Percentiles rank a stretch among this genome's conserved stretches.
Conservation (phyloP, 2,113 vertebrate species). For the Lampris megalopsis region DNA sequence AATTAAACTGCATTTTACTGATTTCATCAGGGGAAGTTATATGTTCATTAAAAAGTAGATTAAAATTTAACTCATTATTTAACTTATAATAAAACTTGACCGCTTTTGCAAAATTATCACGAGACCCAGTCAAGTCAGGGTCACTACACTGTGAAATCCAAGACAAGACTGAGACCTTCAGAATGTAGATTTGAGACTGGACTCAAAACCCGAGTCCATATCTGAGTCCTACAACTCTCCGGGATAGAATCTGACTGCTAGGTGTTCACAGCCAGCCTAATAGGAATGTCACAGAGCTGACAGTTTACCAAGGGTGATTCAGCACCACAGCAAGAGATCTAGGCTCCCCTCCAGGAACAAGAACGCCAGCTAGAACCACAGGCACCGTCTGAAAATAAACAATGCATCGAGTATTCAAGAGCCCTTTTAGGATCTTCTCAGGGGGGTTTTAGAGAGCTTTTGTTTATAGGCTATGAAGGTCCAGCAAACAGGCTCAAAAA, state of each 20-base stretch:
- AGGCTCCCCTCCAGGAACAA: constrained; percentile 52
- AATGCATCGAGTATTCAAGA: constrained; percentile 39
- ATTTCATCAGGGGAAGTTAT: too few relatives aligned
- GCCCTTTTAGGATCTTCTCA: neutral
- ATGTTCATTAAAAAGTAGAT: too few relatives aligned
- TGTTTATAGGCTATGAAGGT: constrained; percentile 17
- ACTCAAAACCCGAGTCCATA: too few relatives aligned
- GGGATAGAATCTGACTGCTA: constrained; percentile 47
- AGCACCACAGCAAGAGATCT: constrained; percentile 50
- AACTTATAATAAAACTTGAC: too few relatives aligned
- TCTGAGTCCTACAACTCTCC: neutral
- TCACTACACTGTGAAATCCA: too few relatives aligned
- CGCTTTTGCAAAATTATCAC: too few relatives aligned
- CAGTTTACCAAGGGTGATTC: constrained; percentile 57
- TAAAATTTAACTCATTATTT: too few relatives aligned
- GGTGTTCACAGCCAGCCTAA: constrained; percentile 52
- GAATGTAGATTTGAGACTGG: too few relatives aligned
- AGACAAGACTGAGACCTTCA: too few relatives aligned
- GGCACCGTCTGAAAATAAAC: constrained; percentile 42
- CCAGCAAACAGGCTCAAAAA: neutral
- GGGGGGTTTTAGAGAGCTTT: constrained; percentile 28
- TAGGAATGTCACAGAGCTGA: constrained; percentile 62
- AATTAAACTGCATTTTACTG: too few relatives aligned
- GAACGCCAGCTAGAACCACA: constrained; percentile 31
- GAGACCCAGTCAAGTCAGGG: too few relatives aligned